A percentile compares a stretch with the other conserved stretches of the same genome.
These are phyloP conservation scores for Paradisaea rubra DNA, from an alignment of 2,113 vertebrate genomes.

Conservation along the genomic window DNA sequence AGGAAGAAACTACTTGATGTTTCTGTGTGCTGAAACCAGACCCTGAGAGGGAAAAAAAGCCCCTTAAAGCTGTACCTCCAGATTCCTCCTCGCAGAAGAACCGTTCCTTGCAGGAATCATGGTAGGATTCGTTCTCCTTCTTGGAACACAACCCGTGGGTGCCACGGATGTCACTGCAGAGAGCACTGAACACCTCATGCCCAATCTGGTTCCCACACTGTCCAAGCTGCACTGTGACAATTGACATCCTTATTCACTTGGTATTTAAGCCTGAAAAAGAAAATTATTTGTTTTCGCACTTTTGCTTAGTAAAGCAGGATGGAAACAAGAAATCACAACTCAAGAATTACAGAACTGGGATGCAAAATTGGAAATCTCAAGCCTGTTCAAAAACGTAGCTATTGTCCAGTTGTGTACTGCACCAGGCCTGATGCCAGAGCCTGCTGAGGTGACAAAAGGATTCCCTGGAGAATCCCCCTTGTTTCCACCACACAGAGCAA, in stretches of 20 bases:
- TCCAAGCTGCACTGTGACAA: slow-evolving; percentile 89
- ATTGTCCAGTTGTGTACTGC: background rate
- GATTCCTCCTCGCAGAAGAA: slow-evolving; percentile 79
- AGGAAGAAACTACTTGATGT: background rate
- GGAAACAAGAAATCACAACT: background rate
- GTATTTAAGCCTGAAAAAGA: background rate
- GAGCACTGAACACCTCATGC: slow-evolving; percentile 78
- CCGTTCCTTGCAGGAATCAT: slow-evolving; percentile 72
- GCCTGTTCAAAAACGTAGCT: background rate
- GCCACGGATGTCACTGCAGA: slow-evolving; percentile 72
- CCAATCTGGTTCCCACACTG: slow-evolving; percentile 96
- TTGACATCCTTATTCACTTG: slow-evolving; percentile 74
- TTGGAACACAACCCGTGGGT: slow-evolving; percentile 62
- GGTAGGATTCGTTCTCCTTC: slow-evolving; percentile 73
- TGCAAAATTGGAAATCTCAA: background rate
- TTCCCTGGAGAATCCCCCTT: background rate
- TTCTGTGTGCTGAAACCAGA: background rate
- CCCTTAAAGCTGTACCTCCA: slow-evolving; percentile 68
- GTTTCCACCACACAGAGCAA: background rate
- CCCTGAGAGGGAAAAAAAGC: background rate
- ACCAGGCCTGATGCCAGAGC: background rate
- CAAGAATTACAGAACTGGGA: background rate
- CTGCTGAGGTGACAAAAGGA: background rate
- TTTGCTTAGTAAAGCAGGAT: background rate
- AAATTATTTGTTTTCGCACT: background rate